Percentiles rank a stretch among this genome's conserved stretches.
Evolutionary conservation across 2,888 invertebrate species (phyloP).

Genomic region (Osmoderma eremita): DNA sequence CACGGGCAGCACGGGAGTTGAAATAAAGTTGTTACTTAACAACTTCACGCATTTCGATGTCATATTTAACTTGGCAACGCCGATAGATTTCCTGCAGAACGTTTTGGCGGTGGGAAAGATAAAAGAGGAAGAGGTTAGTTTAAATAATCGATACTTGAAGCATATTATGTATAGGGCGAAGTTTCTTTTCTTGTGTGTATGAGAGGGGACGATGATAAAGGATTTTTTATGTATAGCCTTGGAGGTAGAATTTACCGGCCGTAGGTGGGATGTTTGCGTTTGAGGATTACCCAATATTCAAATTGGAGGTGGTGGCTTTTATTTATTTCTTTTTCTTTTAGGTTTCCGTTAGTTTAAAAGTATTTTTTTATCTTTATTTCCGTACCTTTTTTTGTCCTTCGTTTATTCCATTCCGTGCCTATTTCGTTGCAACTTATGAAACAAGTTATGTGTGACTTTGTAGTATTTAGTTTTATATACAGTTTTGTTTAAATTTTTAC

Average conservation of each 20-base stretch:
- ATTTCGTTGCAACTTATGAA: no score
- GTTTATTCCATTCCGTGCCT: no score
- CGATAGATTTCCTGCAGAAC: slow-evolving; percentile 75
- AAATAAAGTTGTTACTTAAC: slow-evolving; percentile 72
- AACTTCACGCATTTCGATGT: slow-evolving; percentile 77
- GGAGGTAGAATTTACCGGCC: no score
- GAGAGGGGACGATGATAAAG: no score
- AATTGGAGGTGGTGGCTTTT: slow-evolving; percentile 7
- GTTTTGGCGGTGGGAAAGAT: slow-evolving; percentile 76
- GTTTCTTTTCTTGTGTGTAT: no score
- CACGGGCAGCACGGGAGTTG: slow-evolving; percentile 75
- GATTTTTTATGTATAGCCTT: no score
- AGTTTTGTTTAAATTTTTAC: slow-evolving; percentile 44
- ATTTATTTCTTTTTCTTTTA: not conserved
- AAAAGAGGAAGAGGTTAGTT: slow-evolving; percentile 71
- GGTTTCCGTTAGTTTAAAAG: no score
- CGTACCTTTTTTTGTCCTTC: not conserved
- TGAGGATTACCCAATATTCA: slow-evolving; percentile 16
- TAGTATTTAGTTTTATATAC: no score
- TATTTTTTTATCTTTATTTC: no score
- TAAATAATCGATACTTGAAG: not conserved
- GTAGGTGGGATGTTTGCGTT: slow-evolving; percentile 8
- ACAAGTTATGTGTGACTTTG: no score
- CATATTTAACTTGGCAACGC: slow-evolving; percentile 78
- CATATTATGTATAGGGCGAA: no score